Evolutionary conservation across 2,797 vertebrate species (phyloP), one percentile per base, ranked within the genome.

Genomic region (Poecile montanus): DNA sequence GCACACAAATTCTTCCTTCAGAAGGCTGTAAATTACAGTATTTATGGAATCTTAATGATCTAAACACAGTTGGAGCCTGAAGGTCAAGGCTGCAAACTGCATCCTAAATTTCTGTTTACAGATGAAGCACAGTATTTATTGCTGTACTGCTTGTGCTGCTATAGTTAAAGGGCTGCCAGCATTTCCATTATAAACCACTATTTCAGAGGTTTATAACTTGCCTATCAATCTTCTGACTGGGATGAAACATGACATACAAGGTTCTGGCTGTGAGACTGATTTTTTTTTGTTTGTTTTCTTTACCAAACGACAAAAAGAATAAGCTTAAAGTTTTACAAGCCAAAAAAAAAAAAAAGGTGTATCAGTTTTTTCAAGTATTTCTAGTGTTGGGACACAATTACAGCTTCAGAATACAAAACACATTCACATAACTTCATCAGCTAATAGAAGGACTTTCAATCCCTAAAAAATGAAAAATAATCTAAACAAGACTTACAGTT

Each of bases 111-210:
- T 96, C 97, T 98, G 93, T 98, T 98, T 98, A 98, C 97, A 97
- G 97, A 97, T 98, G 98, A 99, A 98, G 96, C 96, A 95, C 82
- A 96, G 98, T 96, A 97, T 97, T 98, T 98, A 98, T 97, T 98
- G 93, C 88, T 40, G 89, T 47, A 72, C 27, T 95, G 62, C 93
- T 86, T 89, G 76, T n/a, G 48, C 82, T 90, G 84, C 85, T 95
- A 61, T 96, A 97, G 90, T 97, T 96, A 97, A 96, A 96, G 93
- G 92, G 92, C 94, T 95, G 94, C 96, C 97, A 97, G 72, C 81
- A 89, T 95, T 96, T 96, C 93, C 94, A 97, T 97, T 85, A 95
- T 75, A 95, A 76, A 94, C 94, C 96, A 93, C 95, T 95, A 97
- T 96, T 97, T 97, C 90, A 96, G 88, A 56, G 54, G 53, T 93